Evolutionary conservation across 2,888 invertebrate species (phyloP).

Genomic region (Ormyrus pomaceus): DNA sequence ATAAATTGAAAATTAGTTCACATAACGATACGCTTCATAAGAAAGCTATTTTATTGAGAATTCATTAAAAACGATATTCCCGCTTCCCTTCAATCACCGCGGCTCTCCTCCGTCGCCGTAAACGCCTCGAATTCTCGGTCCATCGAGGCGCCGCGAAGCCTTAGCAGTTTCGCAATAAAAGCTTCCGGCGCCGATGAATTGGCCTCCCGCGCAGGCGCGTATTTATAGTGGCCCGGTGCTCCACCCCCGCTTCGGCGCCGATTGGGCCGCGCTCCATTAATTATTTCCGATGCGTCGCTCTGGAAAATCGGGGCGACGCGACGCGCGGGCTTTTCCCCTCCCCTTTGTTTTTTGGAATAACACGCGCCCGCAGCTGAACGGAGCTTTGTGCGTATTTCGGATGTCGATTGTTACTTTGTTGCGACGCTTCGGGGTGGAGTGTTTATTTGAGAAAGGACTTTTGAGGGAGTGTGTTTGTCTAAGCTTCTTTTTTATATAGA

Average conservation of each 20-base stretch:
- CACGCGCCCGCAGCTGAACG: not conserved
- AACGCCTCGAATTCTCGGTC: no score
- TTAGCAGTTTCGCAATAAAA: conserved; percentile 58
- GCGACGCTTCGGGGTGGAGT: not conserved
- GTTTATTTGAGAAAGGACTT: not conserved
- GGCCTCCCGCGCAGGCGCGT: conserved; percentile 45
- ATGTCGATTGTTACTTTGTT: not conserved
- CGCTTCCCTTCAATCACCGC: no score
- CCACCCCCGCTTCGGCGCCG: conserved; percentile 58
- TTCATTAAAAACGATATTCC: no score
- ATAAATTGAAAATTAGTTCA: no score
- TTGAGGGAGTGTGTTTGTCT: no score
- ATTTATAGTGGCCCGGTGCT: conserved; percentile 65
- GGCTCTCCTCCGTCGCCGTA: no score
- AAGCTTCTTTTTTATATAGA: no score
- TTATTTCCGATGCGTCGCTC: conserved; percentile 63
- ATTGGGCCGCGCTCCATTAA: conserved; percentile 67
- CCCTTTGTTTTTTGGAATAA: no score
- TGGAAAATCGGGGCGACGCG: conserved; percentile 10
- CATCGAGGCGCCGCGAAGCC: no score
- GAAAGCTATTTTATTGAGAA: no score
- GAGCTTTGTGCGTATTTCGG: not conserved
- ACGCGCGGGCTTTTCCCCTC: not conserved
- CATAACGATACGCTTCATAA: no score
- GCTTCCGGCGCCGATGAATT: conserved; percentile 64